Conservation (phyloP, 2,113 vertebrate species). For the Salminus brasiliensis region DNA sequence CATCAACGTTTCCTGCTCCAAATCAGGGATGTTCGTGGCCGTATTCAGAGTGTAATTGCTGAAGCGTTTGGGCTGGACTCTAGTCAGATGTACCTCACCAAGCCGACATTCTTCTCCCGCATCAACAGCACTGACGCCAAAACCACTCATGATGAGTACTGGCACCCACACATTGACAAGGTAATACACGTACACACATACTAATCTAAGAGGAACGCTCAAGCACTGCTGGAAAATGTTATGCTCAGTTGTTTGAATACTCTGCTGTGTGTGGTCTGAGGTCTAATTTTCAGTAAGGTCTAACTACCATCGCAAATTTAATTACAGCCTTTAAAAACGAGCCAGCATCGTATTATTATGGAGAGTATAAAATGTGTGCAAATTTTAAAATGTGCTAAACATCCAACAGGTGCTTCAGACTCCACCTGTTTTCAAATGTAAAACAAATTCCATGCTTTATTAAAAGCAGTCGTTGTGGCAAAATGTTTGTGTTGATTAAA, state of each 20-base stretch:
- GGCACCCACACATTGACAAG: conserved; percentile 96
- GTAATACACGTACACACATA: conserved; percentile 62
- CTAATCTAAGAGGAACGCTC: conserved; percentile 24
- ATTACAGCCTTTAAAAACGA: not conserved
- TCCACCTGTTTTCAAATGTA: not conserved
- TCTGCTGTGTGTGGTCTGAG: not conserved
- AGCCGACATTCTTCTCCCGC: conserved; percentile 97
- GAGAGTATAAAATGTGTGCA: not conserved
- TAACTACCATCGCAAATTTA: not conserved
- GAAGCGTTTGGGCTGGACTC: conserved; percentile 82
- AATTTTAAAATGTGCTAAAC: not conserved
- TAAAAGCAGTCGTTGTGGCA: not conserved
- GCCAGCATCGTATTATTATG: not conserved
- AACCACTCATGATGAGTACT: conserved; percentile 93
- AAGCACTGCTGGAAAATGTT: not conserved
- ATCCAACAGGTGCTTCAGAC: not conserved
- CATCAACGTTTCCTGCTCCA: not conserved
- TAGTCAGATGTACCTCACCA: conserved; percentile 85
- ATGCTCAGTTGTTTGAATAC: not conserved
- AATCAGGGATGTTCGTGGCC: conserved; percentile 79
- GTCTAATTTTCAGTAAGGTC: not conserved
- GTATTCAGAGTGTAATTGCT: conserved; percentile 85
- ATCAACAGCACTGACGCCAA: conserved; percentile 89
- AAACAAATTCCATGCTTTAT: not conserved
- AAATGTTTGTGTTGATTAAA: not conserved